phyloP scores from a whole-genome alignment of 2,113 vertebrate species.

The Coryphaenoides rupestris region DNA sequence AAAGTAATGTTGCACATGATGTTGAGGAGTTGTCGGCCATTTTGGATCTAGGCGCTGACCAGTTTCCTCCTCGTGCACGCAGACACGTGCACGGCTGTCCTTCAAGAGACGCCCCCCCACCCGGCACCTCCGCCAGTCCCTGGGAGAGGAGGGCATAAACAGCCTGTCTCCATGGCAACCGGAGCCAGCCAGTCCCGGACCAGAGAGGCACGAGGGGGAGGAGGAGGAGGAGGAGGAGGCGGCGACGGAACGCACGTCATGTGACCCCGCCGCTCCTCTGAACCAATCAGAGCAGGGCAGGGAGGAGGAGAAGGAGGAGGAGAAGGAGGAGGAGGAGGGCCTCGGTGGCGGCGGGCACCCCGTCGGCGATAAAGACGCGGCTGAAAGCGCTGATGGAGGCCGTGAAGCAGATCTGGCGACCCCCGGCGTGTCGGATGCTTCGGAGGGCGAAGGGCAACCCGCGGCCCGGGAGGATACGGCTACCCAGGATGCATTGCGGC shows the following conservation, averaged over 20 bases:
- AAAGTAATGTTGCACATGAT: too few relatives aligned
- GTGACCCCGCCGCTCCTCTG: too few relatives aligned
- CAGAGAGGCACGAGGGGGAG: slow-evolving; percentile 45
- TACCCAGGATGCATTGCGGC: slow-evolving; percentile 11
- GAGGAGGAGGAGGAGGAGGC: slow-evolving; percentile 45
- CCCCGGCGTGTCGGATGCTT: background rate
- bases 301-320: too few relatives aligned
- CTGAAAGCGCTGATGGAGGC: background rate
- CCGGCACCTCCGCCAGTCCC: slow-evolving; percentile 71
- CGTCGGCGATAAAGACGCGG: too few relatives aligned
- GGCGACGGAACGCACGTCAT: slow-evolving; percentile 9
- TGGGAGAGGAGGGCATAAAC: slow-evolving; percentile 47
- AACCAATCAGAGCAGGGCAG: too few relatives aligned
- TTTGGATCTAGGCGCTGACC: too few relatives aligned
- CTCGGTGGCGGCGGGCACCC: too few relatives aligned
- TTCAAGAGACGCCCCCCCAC: slow-evolving; percentile 74
- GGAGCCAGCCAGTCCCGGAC: slow-evolving; percentile 5
- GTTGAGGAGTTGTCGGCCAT: too few relatives aligned
- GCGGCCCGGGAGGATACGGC: slow-evolving; percentile 12
- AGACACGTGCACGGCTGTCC: slow-evolving; percentile 72
- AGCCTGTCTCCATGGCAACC: slow-evolving; percentile 35
- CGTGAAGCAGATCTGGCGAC: background rate
- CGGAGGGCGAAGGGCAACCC: slow-evolving; percentile 23
- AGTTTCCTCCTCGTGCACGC: background rate
- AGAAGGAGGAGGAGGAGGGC: too few relatives aligned